Evolutionary conservation across 2,888 invertebrate genomes (phyloP).

Genomic region (Agonopterix arenella): DNA sequence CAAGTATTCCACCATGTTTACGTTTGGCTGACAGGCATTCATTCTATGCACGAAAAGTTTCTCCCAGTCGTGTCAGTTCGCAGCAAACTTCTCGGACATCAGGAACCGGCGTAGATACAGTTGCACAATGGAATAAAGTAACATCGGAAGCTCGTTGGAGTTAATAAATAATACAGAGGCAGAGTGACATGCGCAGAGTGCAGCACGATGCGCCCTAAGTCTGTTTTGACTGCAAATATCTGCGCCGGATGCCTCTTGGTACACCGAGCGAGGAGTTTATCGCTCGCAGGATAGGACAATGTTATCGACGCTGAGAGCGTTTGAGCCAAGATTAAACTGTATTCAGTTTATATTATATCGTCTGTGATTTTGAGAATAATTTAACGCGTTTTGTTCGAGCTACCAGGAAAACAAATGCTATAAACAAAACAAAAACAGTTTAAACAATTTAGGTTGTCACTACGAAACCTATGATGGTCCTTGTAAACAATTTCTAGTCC

Average conservation of each 20-base stretch:
- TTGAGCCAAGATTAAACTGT: no score
- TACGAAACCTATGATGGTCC: no score
- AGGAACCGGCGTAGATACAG: constrained; percentile 57
- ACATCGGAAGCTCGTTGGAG: constrained; percentile 75
- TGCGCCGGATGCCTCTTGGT: constrained; percentile 47
- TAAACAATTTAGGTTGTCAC: no score
- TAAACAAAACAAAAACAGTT: no score
- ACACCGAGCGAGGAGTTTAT: not conserved
- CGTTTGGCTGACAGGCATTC: constrained; percentile 68
- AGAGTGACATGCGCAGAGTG: constrained; percentile 71
- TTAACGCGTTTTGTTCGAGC: no score
- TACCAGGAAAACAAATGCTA: no score
- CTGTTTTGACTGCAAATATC: constrained; percentile 73
- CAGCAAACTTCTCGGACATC: constrained; percentile 67
- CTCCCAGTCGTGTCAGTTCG: constrained; percentile 60
- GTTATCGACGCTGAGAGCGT: no score
- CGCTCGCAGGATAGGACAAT: not conserved
- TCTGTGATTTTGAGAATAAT: no score
- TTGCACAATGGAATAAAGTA: constrained; percentile 74
- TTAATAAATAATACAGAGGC: constrained; percentile 73
- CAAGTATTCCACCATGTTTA: constrained; percentile 62
- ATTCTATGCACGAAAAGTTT: constrained; percentile 75
- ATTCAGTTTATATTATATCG: no score
- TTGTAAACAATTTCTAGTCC: no score
- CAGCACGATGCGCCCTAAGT: constrained; percentile 48